Evolutionary conservation across 2,113 vertebrate genomes (phyloP), one percentile per base, ranked within the genome.

Genomic region (Labeo rohita): DNA sequence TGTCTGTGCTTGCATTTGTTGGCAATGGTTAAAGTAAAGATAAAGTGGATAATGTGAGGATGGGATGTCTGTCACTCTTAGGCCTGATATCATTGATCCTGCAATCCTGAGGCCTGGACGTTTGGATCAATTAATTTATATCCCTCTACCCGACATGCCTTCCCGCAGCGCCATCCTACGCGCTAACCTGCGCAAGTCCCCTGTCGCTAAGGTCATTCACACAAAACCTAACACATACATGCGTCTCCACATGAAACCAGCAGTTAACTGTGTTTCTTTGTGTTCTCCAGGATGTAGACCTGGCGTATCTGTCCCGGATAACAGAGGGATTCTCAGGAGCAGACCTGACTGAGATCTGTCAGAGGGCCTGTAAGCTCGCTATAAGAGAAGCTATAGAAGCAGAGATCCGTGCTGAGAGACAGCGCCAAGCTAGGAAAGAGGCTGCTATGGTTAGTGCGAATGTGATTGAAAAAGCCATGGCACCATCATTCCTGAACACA

Each of bases 301-400:
- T 92, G 85, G 34, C 52, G 3, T 92, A 92, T 76, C 84, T 92
- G 83, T 90, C 92, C 23, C 85, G 89, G 72, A 92, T 91, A 63
- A 92, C 91, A 5, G 89, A 92, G 23, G 92, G 92, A 15, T 92
- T 92, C 90, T 92, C 91, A 0, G 92, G 92, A 9, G 92, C 92
- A 0, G 92, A 92, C 80, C 90, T 92, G 43, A 92, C 92, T 0
- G 92, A 92, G 87, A 91, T 92, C 70, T 92, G 92, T 43, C 92
- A 92, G 87, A 86, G 92, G 2, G 90, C 90, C 4, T 92, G 92
- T 78, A 92, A 92, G 13, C 89, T 92, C 61, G 92, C 92, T 49
- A 92, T 92, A 76, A 86, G 92, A 47, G 91, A 92, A 72, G 88
- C 91, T 80, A 92, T 92, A 21, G 92, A 92, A 76, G 89, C 91